Evolutionary conservation across 30 jellyfish, hydroid and myxozoan genomes (phyloP), one percentile per base, ranked within the genome.

Genomic region (Clytia hemisphaerica): DNA sequence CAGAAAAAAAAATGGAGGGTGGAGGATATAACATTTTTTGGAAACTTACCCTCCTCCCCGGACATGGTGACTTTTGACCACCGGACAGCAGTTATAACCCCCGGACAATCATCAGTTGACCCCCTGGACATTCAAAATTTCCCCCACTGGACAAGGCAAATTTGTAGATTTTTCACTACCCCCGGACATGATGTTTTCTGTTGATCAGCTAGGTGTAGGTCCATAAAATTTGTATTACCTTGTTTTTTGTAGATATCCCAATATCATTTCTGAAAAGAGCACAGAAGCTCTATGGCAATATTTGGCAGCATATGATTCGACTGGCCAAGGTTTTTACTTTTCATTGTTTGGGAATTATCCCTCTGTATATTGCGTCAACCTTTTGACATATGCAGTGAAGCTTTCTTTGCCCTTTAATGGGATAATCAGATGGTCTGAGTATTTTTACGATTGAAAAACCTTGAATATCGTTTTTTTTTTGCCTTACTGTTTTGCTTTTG

Each of bases 181-280:
- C n/a, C n/a, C n/a, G n/a, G n/a, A n/a, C n/a, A n/a, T n/a, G n/a
- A n/a, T n/a, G n/a, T n/a, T n/a, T n/a, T n/a, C n/a, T n/a, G n/a
- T n/a, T n/a, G n/a, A n/a, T n/a, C n/a, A n/a, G n/a, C n/a, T n/a
- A n/a, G n/a, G n/a, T n/a, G n/a, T n/a, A n/a, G n/a, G 38, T 6
- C 32, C 29, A 69, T 14, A 19, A 19, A 45, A 14, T 19, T 24
- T 4, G 7, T 44, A 14, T 4, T 47, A 37, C 46, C 6, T 25
- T 61, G n/a, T 33, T 80, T 15, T 34, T 6, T 69, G 22, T 42
- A 84, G 95, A 54, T 84, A 84, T 63, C 95, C 95, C 3, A 53
- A 71, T 6, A 60, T 84, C 22, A 62, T 69, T 61, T 48, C 95
- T 1, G 82, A 74, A n/a, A 86, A 73, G 58, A 73, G 92, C 47